These are phyloP conservation scores for Zaprionus capensis DNA, from an alignment of 1,140 invertebrate genomes.

Conservation along the genomic window DNA sequence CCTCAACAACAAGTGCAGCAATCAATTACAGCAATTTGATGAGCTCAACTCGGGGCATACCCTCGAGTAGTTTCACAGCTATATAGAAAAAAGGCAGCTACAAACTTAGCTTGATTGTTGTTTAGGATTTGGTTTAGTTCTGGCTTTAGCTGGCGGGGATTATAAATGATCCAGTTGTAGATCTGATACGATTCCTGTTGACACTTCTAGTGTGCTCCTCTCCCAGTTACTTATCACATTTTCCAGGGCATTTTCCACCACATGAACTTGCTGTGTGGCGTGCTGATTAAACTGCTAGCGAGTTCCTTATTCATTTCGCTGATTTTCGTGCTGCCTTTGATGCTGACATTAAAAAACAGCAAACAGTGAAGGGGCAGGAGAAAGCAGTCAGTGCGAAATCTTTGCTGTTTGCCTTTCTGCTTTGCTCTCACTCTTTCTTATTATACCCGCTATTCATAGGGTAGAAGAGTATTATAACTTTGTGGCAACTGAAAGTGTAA, in stretches of 20 bases:
- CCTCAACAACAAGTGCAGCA: conserved; percentile 65
- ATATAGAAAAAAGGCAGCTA: not conserved
- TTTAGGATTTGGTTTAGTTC: too few species aligned
- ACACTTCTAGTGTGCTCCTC: not conserved
- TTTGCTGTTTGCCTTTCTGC: conserved; percentile 3
- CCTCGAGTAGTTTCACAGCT: not conserved
- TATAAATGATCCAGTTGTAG: not conserved
- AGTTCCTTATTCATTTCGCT: conserved; percentile 35
- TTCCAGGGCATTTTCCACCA: conserved; percentile 1
- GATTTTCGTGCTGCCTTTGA: conserved; percentile 39
- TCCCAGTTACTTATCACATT: not conserved
- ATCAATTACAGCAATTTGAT: conserved; percentile 25
- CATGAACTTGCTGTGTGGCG: not conserved
- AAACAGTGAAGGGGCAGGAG: not conserved
- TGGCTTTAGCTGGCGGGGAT: too few species aligned
- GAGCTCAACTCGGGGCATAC: not conserved
- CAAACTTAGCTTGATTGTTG: too few species aligned
- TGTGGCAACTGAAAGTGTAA: too few species aligned
- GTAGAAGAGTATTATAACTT: too few species aligned
- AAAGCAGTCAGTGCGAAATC: conserved; percentile 2
- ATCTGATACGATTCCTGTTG: not conserved
- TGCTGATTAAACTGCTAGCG: not conserved
- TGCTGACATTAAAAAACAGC: conserved; percentile 9
- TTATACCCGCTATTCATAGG: not conserved
- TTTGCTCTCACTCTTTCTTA: not conserved